Evolutionary conservation across 2,888 invertebrate species (phyloP), one percentile per base, ranked within the genome.

Genomic region (Atrina japonica): DNA sequence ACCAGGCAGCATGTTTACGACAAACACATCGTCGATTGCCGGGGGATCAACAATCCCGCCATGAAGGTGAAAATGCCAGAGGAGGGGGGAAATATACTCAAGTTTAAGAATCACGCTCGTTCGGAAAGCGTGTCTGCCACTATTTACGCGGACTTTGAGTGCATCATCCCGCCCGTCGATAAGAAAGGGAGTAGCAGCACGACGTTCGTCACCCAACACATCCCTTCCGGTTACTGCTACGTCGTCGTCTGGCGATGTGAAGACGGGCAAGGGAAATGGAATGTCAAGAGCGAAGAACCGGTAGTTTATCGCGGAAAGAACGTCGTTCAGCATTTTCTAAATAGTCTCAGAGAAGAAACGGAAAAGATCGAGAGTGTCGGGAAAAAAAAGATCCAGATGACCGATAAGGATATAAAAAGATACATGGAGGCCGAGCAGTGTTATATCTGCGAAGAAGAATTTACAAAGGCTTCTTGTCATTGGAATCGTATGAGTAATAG

Each of bases 91-190:
- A n/a, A n/a, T n/a, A n/a, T n/a, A n/a, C n/a, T n/a, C n/a, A n/a
- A n/a, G n/a, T n/a, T n/a, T n/a, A n/a, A n/a, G n/a, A n/a, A n/a
- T n/a, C n/a, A n/a, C n/a, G n/a, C n/a, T n/a, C n/a, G n/a, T n/a
- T n/a, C n/a, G n/a, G n/a, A n/a, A n/a, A n/a, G n/a, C 11, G 61
- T 63, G 3, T 43, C 49, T 35, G 61, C 63, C 45, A 50, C 41
- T 18, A 66, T 66, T 3, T 45, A 58, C 35, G 66, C 66, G 5
- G 67, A 52, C 25, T 67, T 66, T 11, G 63, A 63, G 41, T 29
- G 29, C n/a, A 29, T 29, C 52, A 30, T 52, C n/a, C 27, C 27
- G 30, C 45, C 45, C n/a, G 49, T 49, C 21, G n/a, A 49, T 25
- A 60, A 29, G 18, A 47, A 40, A n/a, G 50, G 40, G 23, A 50